Conservation (phyloP, 2,113 vertebrate genomes). For the Thamnophis sirtalis region DNA sequence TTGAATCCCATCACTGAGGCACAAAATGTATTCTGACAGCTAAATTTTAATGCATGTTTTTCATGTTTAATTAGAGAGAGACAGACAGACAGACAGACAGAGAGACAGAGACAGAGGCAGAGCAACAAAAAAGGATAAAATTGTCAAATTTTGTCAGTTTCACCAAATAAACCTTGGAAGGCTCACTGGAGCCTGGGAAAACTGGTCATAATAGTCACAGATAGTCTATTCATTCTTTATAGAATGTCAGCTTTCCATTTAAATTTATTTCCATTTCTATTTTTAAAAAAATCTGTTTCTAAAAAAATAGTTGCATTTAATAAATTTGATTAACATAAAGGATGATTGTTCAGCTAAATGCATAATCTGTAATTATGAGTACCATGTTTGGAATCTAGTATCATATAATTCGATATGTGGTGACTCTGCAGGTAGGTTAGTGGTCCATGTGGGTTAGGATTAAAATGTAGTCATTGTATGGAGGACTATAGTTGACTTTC, state of each 20-base stretch:
- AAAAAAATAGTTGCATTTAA: background rate
- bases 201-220: background rate
- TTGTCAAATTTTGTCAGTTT: background rate
- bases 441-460: background rate
- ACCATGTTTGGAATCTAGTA: background rate
- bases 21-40: background rate
- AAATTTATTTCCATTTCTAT: background rate
- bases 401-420: background rate
- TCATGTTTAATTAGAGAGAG: background rate
- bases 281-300: background rate
- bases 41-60: background rate
- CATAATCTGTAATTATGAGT: background rate
- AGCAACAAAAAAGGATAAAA: background rate
- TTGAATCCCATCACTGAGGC: too few relatives aligned
- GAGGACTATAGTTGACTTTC: background rate
- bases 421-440: background rate
- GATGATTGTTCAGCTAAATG: background rate
- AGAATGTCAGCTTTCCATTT: background rate
- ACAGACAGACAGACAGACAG: too few relatives aligned
- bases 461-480: background rate
- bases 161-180: background rate
- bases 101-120: too few relatives aligned
- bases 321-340: background rate
- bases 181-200: background rate
- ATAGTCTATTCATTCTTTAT: background rate